Evolutionary conservation across 1,140 invertebrate species (phyloP).

Genomic region (Chlorops oryzae): DNA sequence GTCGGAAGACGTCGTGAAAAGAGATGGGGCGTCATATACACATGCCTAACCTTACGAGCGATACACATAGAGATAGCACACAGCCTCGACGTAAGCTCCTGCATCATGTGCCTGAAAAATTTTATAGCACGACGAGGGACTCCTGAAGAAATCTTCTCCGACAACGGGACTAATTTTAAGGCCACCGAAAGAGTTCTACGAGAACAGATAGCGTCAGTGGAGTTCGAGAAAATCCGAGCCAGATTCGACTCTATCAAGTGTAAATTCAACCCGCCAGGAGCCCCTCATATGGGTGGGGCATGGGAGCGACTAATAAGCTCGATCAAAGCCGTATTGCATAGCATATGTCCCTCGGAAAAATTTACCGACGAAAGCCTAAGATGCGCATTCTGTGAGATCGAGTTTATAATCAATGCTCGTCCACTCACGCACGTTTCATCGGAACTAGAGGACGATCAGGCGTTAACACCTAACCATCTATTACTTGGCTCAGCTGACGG

Average conservation of each 20-base stretch:
- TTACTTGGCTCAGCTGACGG: no score
- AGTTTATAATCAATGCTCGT: no score
- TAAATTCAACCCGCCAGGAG: neutral
- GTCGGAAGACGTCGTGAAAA: constrained; percentile 32
- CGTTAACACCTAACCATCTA: no score
- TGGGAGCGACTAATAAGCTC: no score
- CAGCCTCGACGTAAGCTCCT: constrained; percentile 36
- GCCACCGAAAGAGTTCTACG: constrained; percentile 14
- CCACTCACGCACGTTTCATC: no score
- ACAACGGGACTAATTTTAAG: constrained; percentile 46
- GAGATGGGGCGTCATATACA: constrained; percentile 43
- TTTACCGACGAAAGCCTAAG: neutral
- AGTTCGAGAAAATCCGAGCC: neutral
- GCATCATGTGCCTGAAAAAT: constrained; percentile 39
- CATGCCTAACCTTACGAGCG: constrained; percentile 39
- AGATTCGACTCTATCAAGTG: neutral
- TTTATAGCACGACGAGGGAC: constrained; percentile 44
- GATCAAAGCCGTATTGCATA: no score
- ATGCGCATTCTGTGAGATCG: no score
- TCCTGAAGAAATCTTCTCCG: constrained; percentile 31
- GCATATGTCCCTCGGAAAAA: no score
- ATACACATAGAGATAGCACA: constrained; percentile 47
- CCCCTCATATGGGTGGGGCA: neutral
- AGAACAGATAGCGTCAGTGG: neutral
- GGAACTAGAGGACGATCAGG: no score